phyloP scores from a whole-genome alignment of 2,113 vertebrate genomes.

The Etheostoma cragini region DNA sequence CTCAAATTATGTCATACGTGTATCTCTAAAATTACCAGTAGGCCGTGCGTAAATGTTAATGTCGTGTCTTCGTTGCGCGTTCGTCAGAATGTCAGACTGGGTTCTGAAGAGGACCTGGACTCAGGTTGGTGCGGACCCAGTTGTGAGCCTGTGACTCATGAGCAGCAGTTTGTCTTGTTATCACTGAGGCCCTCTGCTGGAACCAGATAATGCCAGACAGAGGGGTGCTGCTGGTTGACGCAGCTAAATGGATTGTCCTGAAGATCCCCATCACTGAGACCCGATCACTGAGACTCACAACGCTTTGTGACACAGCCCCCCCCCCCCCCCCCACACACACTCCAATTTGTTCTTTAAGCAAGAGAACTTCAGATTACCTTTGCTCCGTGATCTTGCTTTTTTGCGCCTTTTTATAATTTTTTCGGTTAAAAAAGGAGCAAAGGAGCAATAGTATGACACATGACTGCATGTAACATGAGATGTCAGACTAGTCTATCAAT shows the following conservation, averaged over 20 bases:
- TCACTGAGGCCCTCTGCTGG: constrained; percentile 66
- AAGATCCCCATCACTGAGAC: not conserved
- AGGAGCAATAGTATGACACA: not conserved
- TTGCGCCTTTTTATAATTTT: not conserved
- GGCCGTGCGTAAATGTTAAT: not conserved
- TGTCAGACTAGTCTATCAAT: not conserved
- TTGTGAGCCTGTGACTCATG: constrained; percentile 13
- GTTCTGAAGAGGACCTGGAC: not conserved
- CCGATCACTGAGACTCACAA: not conserved
- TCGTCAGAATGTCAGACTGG: not conserved
- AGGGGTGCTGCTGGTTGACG: not conserved
- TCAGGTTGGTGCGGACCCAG: constrained; percentile 11
- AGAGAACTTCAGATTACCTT: too few species aligned
- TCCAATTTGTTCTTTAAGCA: not conserved
- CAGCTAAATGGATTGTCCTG: not conserved
- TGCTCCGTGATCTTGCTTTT: not conserved
- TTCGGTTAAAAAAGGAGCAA: not conserved
- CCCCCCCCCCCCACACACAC: too few species aligned
- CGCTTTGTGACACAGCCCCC: not conserved
- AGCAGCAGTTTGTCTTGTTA: constrained; percentile 3
- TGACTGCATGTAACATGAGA: not conserved
- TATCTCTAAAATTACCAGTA: not conserved
- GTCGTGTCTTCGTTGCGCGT: not conserved
- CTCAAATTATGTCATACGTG: not conserved
- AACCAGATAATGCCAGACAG: not conserved